A percentile compares a stretch with the other conserved stretches of the same genome.
Conservation (phyloP, 2,797 vertebrate genomes). For the Paedocypris micromegethes region DNA sequence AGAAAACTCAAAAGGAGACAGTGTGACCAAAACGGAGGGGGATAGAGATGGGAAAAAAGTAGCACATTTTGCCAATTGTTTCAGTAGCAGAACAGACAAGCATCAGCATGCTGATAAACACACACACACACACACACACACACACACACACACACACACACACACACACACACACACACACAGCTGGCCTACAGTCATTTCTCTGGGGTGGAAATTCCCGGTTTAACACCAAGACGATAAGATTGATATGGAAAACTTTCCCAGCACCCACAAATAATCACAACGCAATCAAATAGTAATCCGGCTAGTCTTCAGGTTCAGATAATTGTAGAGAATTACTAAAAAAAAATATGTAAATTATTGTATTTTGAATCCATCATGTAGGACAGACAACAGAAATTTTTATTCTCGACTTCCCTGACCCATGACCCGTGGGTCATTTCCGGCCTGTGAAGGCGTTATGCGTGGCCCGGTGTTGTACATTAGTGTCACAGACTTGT, state of each 20-base stretch:
- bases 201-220: conserved; percentile 19
- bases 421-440: too few relatives aligned
- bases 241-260: conserved; percentile 9
- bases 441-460: too few relatives aligned
- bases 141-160: conserved; percentile 4
- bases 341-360: too few relatives aligned
- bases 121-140: conserved; percentile 9
- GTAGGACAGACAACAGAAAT: too few relatives aligned
- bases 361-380: too few relatives aligned
- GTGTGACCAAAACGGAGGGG: too few relatives aligned
- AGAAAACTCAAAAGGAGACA: too few relatives aligned
- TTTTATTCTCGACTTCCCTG: too few relatives aligned
- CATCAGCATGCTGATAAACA: conserved; percentile 7
- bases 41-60: too few relatives aligned
- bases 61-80: conserved; percentile 2
- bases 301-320: neutral
- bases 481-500: too few relatives aligned
- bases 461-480: too few relatives aligned
- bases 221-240: neutral
- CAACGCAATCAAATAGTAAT: neutral
- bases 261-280: neutral
- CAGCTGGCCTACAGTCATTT: conserved; percentile 7
- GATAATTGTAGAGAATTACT: neutral
- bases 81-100: conserved; percentile 21
- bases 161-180: conserved; percentile 6